phyloP scores from a whole-genome alignment of 2,113 vertebrate species.

The Aptenodytes forsteri region DNA sequence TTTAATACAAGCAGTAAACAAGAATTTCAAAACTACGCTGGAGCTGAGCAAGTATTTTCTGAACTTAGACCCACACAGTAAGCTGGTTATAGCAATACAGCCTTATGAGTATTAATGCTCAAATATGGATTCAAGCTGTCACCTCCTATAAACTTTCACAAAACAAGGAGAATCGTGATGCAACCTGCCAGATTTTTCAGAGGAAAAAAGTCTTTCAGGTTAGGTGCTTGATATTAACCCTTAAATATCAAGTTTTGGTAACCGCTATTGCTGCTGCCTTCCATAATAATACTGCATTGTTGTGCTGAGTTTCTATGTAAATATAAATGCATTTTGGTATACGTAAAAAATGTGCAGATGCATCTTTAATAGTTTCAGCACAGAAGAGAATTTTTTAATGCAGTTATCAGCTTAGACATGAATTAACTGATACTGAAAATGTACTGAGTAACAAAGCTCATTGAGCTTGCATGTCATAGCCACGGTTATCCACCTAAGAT shows the following conservation, averaged over 20 bases:
- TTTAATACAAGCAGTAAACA: neutral
- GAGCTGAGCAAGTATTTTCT: neutral
- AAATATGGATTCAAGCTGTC: slow-evolving; percentile 13
- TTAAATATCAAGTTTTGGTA: neutral
- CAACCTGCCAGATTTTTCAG: neutral
- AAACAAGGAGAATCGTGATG: slow-evolving; percentile 15
- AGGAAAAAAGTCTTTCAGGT: neutral
- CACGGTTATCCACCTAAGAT: neutral
- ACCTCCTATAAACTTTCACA: slow-evolving; percentile 1
- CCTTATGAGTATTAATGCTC: neutral
- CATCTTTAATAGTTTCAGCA: neutral
- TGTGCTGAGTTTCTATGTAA: neutral
- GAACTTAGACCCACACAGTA: neutral
- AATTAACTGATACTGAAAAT: neutral
- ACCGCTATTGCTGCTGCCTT: neutral
- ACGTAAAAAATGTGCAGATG: neutral
- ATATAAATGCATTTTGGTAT: neutral
- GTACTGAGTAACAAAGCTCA: neutral
- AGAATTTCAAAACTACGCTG: neutral
- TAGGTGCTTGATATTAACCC: slow-evolving; percentile 25
- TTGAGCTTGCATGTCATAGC: neutral
- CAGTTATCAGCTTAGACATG: neutral
- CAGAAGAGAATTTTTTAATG: neutral
- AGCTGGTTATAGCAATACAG: neutral
- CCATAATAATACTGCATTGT: neutral